Base-by-base conservation (phyloP, 2,113 vertebrate species). In the Saccopteryx bilineata region DNA sequence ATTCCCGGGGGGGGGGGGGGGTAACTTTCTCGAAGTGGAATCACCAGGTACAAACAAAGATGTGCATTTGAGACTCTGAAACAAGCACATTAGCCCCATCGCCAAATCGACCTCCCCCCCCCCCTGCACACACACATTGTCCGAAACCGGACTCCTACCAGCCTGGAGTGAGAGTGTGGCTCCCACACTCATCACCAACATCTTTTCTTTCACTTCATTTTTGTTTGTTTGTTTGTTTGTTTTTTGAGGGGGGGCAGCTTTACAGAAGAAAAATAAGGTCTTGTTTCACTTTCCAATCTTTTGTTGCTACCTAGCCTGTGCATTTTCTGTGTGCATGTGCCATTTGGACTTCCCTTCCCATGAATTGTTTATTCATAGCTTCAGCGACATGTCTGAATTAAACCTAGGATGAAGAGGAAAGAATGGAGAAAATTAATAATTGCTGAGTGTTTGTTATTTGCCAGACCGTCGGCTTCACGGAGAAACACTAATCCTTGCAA, bases 391-490 rank as follows among this genome's bases (percentile, higher is more conserved):
- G 1, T 90, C 90, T 97, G 90, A 97, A 95, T 95, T 93, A 96
- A 94, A 94, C 71, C 95, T 78, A 54, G 54, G 79, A 84, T 90
- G 81, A 78, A 88, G 81, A 94, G 85, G 87, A 90, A 93, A 97
- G 96, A 97, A 92, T 39, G 54, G 66, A 94, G 91, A 94, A 95
- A 95, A 94, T 95, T 92, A 96, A 88, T 95, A 93, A 97, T 96
- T 86, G 96, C 65, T 69, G 86, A 89, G 83, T 24, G 54, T 68
- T 91, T 94, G 91, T 89, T 85, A 91, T 88, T 85, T 89, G 74
- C 52, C 93, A 96, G 71, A 87, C 76, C 68, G 76, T 50, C 46
- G 54, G 60, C 75, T 96, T 90, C 1, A 5, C 5, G 7, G 10
- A 24, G 50, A 74, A 61, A 78, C 78, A 56, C 1, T 9, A 28